phyloP scores from a whole-genome alignment of 1,140 invertebrate species.

The Drosophila subpulchrella region DNA sequence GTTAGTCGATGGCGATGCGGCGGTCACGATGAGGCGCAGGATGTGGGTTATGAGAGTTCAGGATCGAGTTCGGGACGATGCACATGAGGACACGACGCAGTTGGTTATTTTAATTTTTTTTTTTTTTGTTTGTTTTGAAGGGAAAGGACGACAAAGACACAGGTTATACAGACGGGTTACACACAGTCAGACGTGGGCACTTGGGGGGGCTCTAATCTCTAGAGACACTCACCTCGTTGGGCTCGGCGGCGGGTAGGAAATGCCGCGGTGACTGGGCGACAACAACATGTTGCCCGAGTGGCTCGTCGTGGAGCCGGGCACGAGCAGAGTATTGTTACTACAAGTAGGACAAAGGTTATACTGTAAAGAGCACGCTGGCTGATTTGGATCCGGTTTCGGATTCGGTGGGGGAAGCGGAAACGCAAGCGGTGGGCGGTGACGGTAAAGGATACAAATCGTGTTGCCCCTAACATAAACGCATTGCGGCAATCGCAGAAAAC shows the following conservation, averaged over 20 bases:
- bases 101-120: not conserved
- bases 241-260: slow-evolving; percentile 91
- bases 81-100: slow-evolving; percentile 36
- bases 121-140: not conserved
- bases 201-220: slow-evolving; percentile 16
- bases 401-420: slow-evolving; percentile 26
- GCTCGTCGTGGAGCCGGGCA: slow-evolving; percentile 85
- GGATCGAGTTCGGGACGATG: slow-evolving; percentile 18
- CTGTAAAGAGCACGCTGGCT: slow-evolving; percentile 58
- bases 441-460: slow-evolving; percentile 27
- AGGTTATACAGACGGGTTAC: slow-evolving; percentile 16
- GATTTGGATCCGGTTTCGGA: slow-evolving; percentile 22
- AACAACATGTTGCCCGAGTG: slow-evolving; percentile 85
- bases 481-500: not conserved
- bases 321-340: slow-evolving; percentile 86
- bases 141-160: slow-evolving; percentile 17
- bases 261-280: slow-evolving; percentile 87
- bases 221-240: slow-evolving; percentile 86
- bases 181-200: slow-evolving; percentile 28
- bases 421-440: slow-evolving; percentile 22
- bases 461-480: slow-evolving; percentile 17
- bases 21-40: slow-evolving; percentile 31
- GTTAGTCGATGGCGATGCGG: slow-evolving; percentile 35
- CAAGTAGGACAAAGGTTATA: slow-evolving; percentile 82
- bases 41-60: slow-evolving; percentile 47